Percentiles rank a stretch among this genome's conserved stretches.
Evolutionary conservation across 2,888 invertebrate genomes (phyloP).

Genomic region (Tortricodes alternella): DNA sequence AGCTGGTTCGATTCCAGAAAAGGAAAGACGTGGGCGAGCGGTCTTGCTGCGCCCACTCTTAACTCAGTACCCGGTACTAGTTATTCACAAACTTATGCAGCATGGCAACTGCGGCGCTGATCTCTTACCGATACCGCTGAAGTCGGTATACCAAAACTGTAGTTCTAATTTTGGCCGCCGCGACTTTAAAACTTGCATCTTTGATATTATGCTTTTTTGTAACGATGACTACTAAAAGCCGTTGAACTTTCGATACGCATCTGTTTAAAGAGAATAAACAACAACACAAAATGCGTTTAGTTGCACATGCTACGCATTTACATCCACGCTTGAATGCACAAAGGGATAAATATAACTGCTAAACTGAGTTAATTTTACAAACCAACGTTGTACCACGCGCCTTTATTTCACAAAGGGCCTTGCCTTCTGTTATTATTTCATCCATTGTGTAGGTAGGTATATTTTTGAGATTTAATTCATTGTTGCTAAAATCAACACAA

Average conservation of each 20-base stretch:
- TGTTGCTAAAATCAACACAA: too few species aligned
- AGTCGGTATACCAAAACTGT: neutral
- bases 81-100: neutral
- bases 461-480: too few species aligned
- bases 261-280: neutral
- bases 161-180: neutral
- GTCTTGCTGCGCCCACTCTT: constrained; percentile 39
- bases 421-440: too few species aligned
- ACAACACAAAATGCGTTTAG: neutral
- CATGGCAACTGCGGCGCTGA: constrained; percentile 3
- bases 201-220: neutral
- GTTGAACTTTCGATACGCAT: constrained; percentile 5
- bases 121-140: too few species aligned
- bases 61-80: constrained; percentile 38
- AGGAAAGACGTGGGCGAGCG: constrained; percentile 47
- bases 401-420: too few species aligned
- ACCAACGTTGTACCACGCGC: too few species aligned
- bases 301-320: neutral
- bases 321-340: too few species aligned
- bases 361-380: too few species aligned
- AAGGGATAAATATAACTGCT: too few species aligned
- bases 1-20: constrained; percentile 60
- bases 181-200: neutral
- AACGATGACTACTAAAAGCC: neutral
- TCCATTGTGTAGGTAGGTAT: too few species aligned